These are phyloP conservation scores for Dendropsophus ebraccatus DNA, from an alignment of 2,113 vertebrate species.

Conservation along the genomic window DNA sequence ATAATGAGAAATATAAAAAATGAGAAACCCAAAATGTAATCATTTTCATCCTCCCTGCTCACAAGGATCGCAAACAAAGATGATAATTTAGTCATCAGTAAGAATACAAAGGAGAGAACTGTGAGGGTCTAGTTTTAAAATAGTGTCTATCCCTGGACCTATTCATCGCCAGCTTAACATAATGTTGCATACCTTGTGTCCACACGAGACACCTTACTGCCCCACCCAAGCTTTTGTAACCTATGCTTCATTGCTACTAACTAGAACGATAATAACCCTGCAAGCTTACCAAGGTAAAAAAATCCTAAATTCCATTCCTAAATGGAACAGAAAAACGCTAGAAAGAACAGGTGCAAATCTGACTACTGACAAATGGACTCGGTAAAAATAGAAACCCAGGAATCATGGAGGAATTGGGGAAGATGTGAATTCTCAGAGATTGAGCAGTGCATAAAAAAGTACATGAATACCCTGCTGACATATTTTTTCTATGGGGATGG, in stretches of 20 bases:
- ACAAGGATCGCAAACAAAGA: no score
- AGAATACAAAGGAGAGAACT: no score
- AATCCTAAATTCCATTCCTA: background rate
- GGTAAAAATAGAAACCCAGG: slow-evolving; percentile 2
- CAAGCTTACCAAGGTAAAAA: background rate
- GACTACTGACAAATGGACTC: background rate
- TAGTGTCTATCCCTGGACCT: background rate
- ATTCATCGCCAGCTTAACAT: background rate
- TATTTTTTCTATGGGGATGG: background rate
- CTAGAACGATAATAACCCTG: background rate
- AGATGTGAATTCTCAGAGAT: slow-evolving; percentile 16
- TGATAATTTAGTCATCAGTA: no score
- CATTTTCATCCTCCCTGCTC: background rate
- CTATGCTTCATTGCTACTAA: background rate
- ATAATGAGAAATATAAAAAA: background rate
- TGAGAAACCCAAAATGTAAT: background rate
- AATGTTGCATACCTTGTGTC: background rate
- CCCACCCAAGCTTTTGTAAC: background rate
- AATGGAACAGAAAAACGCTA: slow-evolving; percentile 12
- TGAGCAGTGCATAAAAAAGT: slow-evolving; percentile 8
- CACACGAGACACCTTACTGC: background rate
- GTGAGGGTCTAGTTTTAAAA: no score
- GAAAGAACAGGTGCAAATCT: slow-evolving; percentile 18
- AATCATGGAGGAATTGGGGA: slow-evolving; percentile 11
- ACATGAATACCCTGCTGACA: slow-evolving; percentile 20